phyloP scores from a whole-genome alignment of 2,888 invertebrate species.

The Catotricha subobsoleta region DNA sequence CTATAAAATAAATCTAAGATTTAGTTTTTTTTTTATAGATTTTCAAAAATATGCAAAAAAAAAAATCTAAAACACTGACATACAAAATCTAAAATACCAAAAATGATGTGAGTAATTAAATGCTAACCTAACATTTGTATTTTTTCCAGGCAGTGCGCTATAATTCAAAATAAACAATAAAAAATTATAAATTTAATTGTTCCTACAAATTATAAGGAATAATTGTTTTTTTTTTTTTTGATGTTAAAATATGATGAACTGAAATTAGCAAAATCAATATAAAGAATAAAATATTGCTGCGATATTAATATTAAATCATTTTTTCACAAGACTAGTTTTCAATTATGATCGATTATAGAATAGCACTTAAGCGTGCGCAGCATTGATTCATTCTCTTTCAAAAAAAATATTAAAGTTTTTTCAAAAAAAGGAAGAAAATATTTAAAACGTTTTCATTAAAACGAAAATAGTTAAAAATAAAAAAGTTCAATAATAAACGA shows the following conservation, averaged over 20 bases:
- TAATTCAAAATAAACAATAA: slow-evolving; percentile 18
- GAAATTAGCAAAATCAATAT: too few species aligned
- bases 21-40: too few species aligned
- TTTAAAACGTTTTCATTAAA: too few species aligned
- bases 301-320: too few species aligned
- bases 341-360: too few species aligned
- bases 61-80: slow-evolving; percentile 2
- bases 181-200: slow-evolving; percentile 2
- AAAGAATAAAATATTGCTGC: too few species aligned
- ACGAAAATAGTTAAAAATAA: neutral
- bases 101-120: slow-evolving; percentile 5
- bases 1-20: too few species aligned
- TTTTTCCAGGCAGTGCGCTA: slow-evolving; percentile 9
- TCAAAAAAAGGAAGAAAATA: slow-evolving; percentile 2
- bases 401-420: neutral
- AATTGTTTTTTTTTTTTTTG: neutral
- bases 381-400: too few species aligned
- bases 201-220: too few species aligned
- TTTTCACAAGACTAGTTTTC: too few species aligned
- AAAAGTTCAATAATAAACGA: slow-evolving; percentile 5
- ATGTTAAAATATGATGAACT: slow-evolving; percentile 1
- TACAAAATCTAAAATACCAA: neutral
- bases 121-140: slow-evolving; percentile 8
- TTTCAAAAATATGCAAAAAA: too few species aligned
- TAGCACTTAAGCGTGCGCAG: too few species aligned